Evolutionary conservation across 2,797 vertebrate species (phyloP), one percentile per base, ranked within the genome.

Genomic region (Psittacula derbiana): DNA sequence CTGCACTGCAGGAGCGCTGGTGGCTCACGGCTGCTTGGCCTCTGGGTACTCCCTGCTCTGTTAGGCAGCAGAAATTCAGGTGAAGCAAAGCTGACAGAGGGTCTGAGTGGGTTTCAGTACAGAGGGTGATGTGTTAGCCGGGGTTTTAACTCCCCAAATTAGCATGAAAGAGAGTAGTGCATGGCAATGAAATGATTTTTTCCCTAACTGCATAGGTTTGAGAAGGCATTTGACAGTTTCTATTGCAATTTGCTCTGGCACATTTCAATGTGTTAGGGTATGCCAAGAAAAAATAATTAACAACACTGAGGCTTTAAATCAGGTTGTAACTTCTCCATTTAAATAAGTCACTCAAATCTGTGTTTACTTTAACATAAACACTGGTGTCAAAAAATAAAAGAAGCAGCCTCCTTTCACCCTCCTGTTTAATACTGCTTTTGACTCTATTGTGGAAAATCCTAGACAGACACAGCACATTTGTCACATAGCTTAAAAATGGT

Each of bases 1-100:
- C 52, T 84, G 61, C 60, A 13, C 12, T 30, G 20, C 15, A 3
- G 41, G 27, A 75, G 20, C 0, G 0, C 16, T 0, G 46, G 13
- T 16, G 16, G 30, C 6, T 40, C 38, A 12, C 2, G 0, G 7
- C 31, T 47, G 53, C 38, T 61, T 72, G 49, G 41, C 28, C 21
- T 47, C 31, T 5, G 8, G 1, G 6, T 60, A 25, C 28, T 44
- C 36, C 27, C 36, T 60, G 27, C 30, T 40, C 18, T 46, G 16
- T 47, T 28, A 12, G 41, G 52, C 2, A 58, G 50, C 30, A 52
- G 76, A 71, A 64, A 44, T 67, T 25, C 44, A 41, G 21, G 3
- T 44, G 53, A 47, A 53, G 33, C 31, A 72, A 43, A 76, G 70
- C 41, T 57, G 16, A 18, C 6, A 11, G 61, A 58, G 44, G 12